Percentiles rank a stretch among this genome's conserved stretches.
These are phyloP conservation scores for Tortricodes alternella DNA, from an alignment of 2,888 invertebrate species.

Conservation along the genomic window DNA sequence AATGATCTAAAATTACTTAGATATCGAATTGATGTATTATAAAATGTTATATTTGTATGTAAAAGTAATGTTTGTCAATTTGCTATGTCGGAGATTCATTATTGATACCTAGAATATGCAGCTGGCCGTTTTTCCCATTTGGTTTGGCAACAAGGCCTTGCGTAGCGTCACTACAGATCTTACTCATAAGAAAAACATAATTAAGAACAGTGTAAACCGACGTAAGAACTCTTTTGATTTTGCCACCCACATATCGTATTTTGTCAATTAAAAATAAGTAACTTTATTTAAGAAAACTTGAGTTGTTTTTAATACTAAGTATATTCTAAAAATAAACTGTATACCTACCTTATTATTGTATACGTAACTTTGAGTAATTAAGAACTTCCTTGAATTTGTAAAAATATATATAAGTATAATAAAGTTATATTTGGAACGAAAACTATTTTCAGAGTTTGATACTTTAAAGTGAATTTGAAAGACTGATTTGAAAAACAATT, in stretches of 20 bases:
- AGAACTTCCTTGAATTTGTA: background rate
- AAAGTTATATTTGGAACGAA: slow-evolving; percentile 7
- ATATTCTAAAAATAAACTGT: background rate
- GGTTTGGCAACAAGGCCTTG: too few species aligned
- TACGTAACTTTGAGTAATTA: background rate
- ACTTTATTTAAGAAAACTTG: background rate
- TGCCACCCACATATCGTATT: background rate
- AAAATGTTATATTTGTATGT: too few species aligned
- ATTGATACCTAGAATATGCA: too few species aligned
- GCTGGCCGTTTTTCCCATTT: too few species aligned
- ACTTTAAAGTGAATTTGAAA: slow-evolving; percentile 13
- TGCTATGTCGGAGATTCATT: too few species aligned
- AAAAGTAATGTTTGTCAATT: too few species aligned
- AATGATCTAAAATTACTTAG: too few species aligned
- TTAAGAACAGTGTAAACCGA: background rate
- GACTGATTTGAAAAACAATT: slow-evolving; percentile 24
- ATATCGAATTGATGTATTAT: too few species aligned
- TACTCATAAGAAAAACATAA: background rate
- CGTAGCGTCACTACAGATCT: too few species aligned
- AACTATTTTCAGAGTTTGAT: slow-evolving; percentile 19
- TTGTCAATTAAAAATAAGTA: background rate
- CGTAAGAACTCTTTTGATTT: background rate
- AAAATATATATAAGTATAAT: background rate
- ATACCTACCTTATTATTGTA: background rate
- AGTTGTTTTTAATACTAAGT: background rate